phyloP scores from a whole-genome alignment of 2,113 vertebrate genomes.

The Gallinago undulata region DNA sequence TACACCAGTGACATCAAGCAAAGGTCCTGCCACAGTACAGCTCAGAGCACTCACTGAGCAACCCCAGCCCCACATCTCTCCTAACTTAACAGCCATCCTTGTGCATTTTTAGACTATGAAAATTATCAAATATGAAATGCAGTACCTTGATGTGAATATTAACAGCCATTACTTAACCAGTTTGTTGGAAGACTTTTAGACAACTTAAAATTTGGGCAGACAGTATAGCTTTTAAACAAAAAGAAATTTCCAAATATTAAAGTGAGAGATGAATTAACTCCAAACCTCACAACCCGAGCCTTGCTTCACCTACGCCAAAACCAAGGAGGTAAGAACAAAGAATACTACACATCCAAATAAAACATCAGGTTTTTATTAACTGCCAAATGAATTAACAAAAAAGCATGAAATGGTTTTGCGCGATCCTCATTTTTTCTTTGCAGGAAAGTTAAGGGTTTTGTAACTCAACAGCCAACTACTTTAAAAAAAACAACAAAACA shows the following conservation, averaged over 20 bases:
- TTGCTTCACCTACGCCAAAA: neutral
- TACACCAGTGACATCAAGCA: neutral
- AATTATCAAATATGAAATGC: neutral
- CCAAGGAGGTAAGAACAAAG: neutral
- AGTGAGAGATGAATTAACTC: neutral
- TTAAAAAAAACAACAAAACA: neutral
- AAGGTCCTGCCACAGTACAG: rapidly evolving
- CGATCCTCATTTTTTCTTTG: neutral
- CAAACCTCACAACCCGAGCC: neutral
- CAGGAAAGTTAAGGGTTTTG: neutral
- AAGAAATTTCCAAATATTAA: neutral
- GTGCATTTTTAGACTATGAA: neutral
- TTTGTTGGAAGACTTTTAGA: neutral
- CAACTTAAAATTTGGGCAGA: neutral
- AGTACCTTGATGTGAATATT: neutral
- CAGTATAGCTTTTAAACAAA: neutral
- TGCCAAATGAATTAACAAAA: neutral
- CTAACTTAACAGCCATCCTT: rapidly evolving
- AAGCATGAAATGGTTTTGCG: neutral
- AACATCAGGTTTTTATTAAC: neutral
- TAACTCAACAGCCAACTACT: neutral
- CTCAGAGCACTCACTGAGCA: neutral
- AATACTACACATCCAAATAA: neutral
- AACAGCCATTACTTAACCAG: neutral
- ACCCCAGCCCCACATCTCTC: neutral